A percentile compares a stretch with the other conserved stretches of the same genome.
These are phyloP conservation scores for Pagetopsis macropterus DNA, from an alignment of 2,797 vertebrate species.

Conservation along the genomic window DNA sequence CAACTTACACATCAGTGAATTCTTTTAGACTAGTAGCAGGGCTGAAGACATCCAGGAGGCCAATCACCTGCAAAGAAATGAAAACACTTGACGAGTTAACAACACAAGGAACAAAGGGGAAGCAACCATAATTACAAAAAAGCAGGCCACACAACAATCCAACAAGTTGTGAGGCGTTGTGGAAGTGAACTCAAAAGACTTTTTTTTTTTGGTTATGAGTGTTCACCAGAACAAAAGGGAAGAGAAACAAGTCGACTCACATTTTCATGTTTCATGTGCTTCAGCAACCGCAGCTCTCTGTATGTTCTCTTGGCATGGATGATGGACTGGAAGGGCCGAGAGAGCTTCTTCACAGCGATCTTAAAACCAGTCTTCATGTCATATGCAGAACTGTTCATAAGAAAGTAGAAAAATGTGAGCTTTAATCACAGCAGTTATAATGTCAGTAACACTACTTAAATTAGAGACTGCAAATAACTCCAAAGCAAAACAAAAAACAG, in stretches of 20 bases:
- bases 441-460: neutral
- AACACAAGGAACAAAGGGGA: neutral
- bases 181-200: neutral
- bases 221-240: neutral
- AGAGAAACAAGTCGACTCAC: constrained; percentile 80
- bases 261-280: constrained; percentile 99
- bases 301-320: constrained; percentile 98
- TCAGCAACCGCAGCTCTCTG: constrained; percentile 93
- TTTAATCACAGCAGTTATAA: no score
- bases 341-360: constrained; percentile 98
- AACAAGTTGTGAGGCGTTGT: neutral
- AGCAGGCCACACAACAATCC: neutral
- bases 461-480: no score
- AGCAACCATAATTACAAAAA: neutral
- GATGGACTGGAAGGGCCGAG: constrained; percentile 97
- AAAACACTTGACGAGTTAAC: constrained; percentile 14
- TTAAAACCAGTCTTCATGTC: constrained; percentile 87
- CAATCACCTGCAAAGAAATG: constrained; percentile 88
- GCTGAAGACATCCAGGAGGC: constrained; percentile 94
- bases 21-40: constrained; percentile 92
- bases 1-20: constrained; percentile 96
- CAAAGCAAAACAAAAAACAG: no score
- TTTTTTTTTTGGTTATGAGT: neutral
- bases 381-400: constrained; percentile 86
- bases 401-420: neutral